phyloP scores from a whole-genome alignment of 2,113 vertebrate species.

The Aspiorhynchus laticeps region DNA sequence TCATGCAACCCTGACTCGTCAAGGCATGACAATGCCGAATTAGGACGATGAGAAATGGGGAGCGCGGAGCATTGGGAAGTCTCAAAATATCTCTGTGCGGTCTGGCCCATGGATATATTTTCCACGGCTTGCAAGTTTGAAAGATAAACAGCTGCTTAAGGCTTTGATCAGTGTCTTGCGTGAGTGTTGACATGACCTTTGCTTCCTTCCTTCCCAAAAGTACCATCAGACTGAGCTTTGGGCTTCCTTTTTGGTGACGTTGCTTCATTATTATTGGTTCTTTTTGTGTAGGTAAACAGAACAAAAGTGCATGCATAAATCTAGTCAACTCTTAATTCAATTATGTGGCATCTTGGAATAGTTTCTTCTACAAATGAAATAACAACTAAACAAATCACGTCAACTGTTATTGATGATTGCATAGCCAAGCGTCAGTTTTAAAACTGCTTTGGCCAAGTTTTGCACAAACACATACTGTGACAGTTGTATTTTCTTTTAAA shows the following conservation, averaged over 20 bases:
- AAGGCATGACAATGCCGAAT: neutral
- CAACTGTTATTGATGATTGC: neutral
- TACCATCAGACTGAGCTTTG: neutral
- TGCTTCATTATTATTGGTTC: neutral
- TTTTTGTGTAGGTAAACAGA: neutral
- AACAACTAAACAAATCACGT: neutral
- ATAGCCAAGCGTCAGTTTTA: neutral
- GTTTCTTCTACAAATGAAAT: conserved; percentile 41
- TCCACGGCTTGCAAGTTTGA: neutral
- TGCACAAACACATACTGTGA: neutral
- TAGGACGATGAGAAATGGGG: neutral
- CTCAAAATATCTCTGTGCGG: conserved; percentile 7
- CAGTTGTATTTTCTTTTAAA: neutral
- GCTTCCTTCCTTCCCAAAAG: neutral
- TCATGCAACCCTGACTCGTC: neutral
- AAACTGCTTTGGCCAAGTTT: neutral
- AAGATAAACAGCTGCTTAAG: conserved; percentile 16
- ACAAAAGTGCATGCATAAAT: neutral
- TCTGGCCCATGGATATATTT: neutral
- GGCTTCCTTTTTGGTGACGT: neutral
- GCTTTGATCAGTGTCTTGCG: neutral
- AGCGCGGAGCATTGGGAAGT: neutral
- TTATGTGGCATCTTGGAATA: neutral
- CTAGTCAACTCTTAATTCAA: neutral
- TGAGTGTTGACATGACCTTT: conserved; percentile 22